These are phyloP conservation scores for Poecilia gillii DNA, from an alignment of 2,797 vertebrate genomes.

Conservation along the genomic window DNA sequence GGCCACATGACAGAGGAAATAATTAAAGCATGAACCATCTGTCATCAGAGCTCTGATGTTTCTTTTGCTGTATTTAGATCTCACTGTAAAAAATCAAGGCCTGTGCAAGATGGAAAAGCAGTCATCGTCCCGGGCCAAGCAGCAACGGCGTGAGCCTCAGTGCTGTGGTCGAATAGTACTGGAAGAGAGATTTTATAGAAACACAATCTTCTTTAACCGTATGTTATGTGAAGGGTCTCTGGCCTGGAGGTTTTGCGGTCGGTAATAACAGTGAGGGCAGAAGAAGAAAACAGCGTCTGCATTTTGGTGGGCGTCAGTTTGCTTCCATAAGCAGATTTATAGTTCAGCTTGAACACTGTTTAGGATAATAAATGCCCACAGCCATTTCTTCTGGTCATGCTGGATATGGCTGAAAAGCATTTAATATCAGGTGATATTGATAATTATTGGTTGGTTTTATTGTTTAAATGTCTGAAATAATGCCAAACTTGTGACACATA, in stretches of 20 bases:
- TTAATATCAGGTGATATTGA: too few relatives aligned
- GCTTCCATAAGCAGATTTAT: conserved; percentile 52
- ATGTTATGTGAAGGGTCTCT: conserved; percentile 42
- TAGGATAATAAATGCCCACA: conserved; percentile 17
- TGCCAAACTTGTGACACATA: too few relatives aligned
- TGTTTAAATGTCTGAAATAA: too few relatives aligned
- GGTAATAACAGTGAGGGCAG: conserved; percentile 39
- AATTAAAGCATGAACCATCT: conserved; percentile 45
- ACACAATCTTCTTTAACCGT: conserved; percentile 72
- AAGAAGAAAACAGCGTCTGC: conserved; percentile 30
- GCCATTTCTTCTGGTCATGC: conserved; percentile 8
- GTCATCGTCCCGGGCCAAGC: conserved; percentile 30
- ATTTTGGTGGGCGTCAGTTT: conserved; percentile 24
- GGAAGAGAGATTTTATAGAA: conserved; percentile 70
- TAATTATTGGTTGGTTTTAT: too few relatives aligned
- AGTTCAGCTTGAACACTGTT: conserved; percentile 14
- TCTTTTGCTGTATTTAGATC: conserved; percentile 58
- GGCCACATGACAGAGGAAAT: conserved; percentile 72
- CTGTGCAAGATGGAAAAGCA: conserved; percentile 52
- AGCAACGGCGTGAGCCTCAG: conserved; percentile 40
- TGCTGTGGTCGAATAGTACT: conserved; percentile 58
- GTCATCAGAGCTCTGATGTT: conserved; percentile 30
- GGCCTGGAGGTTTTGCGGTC: conserved; percentile 48
- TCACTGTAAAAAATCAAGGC: conserved; percentile 46
- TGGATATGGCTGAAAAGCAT: too few relatives aligned